Conservation (phyloP, 2,113 vertebrate species). For the Poeciliopsis prolifica region DNA sequence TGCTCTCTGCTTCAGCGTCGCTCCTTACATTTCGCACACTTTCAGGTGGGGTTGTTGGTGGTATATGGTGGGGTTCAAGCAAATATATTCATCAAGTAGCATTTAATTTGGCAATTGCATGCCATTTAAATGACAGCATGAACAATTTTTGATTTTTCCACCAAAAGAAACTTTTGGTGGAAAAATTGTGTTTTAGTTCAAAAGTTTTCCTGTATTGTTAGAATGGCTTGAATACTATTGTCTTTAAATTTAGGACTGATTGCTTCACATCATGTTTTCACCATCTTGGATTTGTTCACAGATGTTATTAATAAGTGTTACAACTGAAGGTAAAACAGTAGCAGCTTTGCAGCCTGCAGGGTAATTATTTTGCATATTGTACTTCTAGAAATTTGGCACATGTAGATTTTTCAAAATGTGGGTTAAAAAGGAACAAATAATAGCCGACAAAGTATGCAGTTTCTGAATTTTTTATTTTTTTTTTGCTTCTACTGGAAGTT, state of each 20-base stretch:
- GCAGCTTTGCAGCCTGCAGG: too few relatives aligned
- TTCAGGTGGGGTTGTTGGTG: not conserved
- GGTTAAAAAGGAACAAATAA: not conserved
- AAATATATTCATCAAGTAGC: not conserved
- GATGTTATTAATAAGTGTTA: not conserved
- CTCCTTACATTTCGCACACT: not conserved
- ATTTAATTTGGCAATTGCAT: not conserved
- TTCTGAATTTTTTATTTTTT: not conserved
- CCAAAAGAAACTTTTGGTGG: not conserved
- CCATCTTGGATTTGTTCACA: not conserved
- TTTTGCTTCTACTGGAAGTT: not conserved
- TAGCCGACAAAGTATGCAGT: not conserved
- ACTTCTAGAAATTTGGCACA: not conserved
- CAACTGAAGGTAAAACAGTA: not conserved
- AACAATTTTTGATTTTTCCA: too few relatives aligned
- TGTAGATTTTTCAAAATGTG: not conserved
- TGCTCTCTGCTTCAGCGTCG: constrained; percentile 13
- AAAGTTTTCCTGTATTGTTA: not conserved
- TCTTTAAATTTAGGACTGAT: not conserved
- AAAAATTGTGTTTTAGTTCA: not conserved
- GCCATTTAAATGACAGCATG: not conserved
- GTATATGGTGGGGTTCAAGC: not conserved
- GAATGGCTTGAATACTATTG: too few relatives aligned
- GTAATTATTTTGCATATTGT: not conserved
- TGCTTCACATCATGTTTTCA: not conserved